Base-by-base conservation (phyloP, 1,140 invertebrate species). In the Eciton burchellii region DNA sequence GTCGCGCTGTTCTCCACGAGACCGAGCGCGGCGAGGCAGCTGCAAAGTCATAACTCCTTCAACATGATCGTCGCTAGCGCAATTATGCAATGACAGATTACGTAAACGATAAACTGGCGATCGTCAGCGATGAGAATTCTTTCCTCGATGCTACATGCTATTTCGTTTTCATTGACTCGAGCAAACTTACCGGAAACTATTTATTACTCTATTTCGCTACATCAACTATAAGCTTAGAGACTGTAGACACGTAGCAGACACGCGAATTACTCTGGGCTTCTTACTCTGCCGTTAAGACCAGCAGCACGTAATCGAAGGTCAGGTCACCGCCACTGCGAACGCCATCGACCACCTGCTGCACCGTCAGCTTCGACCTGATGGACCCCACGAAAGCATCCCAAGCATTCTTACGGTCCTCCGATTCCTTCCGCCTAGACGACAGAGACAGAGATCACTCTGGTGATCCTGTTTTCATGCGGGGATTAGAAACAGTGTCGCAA, bases 301-400 rank as follows among this genome's bases (percentile, higher is more conserved):
- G 92, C 68, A 96, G 94, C 21, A 98, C 92, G 91, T 97, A 98
- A 93, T 98, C 97, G 92, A 98, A 98, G 0, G 97, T 97, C 41
- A 98, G 93, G 74, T 96, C 95, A n/a, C 97, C 97, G 14, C 97
- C 97, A 47, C 95, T 95, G 63, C 96, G 93, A 1, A 98, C 97
- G 0, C 96, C 96, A 89, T 97, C 96, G 0, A 98, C 97, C 0
- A 98, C 97, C 95, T 98, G 96, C 83, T 97, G 97, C 29, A 98
- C 97, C 8, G 97, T 97, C 84, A 98, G 93, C 90, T 97, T 96
- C 16, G 97, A 97, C 89, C 96, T 94, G 84, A 97, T 96, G 12
- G 96, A 97, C 79, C 95, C 95, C 45, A 97, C 95, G 90, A 97
- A 97, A 84, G 91, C 94, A 57, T 95, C 94, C 96, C 96, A 97